phyloP scores from a whole-genome alignment of 64 coral and sea anemone species.

The Dendronephthya gigantea region DNA sequence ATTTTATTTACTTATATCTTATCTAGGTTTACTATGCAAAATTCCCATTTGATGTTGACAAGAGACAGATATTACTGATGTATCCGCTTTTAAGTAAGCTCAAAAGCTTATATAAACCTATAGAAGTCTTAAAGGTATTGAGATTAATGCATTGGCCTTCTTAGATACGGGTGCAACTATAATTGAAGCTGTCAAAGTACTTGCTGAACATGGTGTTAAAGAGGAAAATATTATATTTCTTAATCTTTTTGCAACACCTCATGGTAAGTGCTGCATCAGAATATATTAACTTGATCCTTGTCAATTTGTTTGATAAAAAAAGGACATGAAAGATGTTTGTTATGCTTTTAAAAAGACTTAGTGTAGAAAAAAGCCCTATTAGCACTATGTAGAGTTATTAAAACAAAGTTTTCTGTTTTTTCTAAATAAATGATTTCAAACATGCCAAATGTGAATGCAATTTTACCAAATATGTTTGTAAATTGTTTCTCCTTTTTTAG shows the following conservation, averaged over 20 bases:
- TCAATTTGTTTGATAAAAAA: no score
- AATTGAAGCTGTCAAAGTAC: slow-evolving; percentile 63
- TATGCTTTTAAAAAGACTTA: no score
- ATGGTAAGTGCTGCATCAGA: slow-evolving; percentile 32
- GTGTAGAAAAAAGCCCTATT: no score
- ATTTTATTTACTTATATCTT: background rate
- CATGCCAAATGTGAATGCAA: no score
- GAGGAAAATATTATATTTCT: slow-evolving; percentile 81
- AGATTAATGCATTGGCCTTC: background rate
- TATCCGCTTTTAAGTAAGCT: slow-evolving; percentile 88
- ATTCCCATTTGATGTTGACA: slow-evolving; percentile 83
- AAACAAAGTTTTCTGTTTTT: no score
- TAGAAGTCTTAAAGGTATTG: no score
- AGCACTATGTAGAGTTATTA: no score
- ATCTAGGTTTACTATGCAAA: slow-evolving; percentile 93
- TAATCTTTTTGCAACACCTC: slow-evolving; percentile 74
- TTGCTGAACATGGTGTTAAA: slow-evolving; percentile 80
- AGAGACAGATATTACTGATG: slow-evolving; percentile 82
- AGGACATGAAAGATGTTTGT: no score
- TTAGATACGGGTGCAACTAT: slow-evolving; percentile 88
- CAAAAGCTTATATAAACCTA: background rate
- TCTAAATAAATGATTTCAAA: no score
- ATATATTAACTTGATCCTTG: no score
- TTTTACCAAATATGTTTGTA: background rate
- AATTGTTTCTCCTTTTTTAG: slow-evolving; percentile 22